Conservation (phyloP, 2,113 vertebrate genomes). For the Ophthalmolycus amberensis region DNA sequence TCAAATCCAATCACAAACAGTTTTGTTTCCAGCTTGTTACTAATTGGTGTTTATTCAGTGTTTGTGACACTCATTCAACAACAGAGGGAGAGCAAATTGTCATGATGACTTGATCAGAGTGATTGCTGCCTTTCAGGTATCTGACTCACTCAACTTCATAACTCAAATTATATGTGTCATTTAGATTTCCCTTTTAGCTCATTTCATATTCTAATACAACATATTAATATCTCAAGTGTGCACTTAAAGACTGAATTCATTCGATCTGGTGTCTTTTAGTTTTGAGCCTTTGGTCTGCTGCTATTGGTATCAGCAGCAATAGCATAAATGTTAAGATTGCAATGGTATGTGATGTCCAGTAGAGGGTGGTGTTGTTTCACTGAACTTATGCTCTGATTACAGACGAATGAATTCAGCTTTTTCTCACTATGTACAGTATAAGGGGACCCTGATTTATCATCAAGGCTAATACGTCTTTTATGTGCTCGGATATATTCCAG, state of each 20-base stretch:
- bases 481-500: not conserved
- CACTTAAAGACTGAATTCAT: not conserved
- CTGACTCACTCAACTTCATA: not conserved
- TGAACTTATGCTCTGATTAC: not conserved
- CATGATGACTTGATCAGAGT: not conserved
- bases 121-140: not conserved
- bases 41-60: slow-evolving; percentile 1
- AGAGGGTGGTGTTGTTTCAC: slow-evolving; percentile 54
- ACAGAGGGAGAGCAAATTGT: slow-evolving; percentile 11
- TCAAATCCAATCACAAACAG: slow-evolving; percentile 9
- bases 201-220: not conserved
- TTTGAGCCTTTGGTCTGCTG: not conserved
- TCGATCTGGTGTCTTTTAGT: not conserved
- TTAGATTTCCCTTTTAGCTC: not conserved
- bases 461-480: slow-evolving; percentile 1
- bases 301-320: not conserved
- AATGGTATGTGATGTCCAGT: slow-evolving; percentile 17
- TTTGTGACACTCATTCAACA: not conserved
- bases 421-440: not conserved
- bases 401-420: not conserved
- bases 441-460: not conserved
- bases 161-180: not conserved
- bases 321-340: not conserved
- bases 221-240: not conserved
- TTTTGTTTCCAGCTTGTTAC: not conserved